Base-by-base conservation (phyloP, 1,140 invertebrate species). In the Scaptomyza pallida region DNA sequence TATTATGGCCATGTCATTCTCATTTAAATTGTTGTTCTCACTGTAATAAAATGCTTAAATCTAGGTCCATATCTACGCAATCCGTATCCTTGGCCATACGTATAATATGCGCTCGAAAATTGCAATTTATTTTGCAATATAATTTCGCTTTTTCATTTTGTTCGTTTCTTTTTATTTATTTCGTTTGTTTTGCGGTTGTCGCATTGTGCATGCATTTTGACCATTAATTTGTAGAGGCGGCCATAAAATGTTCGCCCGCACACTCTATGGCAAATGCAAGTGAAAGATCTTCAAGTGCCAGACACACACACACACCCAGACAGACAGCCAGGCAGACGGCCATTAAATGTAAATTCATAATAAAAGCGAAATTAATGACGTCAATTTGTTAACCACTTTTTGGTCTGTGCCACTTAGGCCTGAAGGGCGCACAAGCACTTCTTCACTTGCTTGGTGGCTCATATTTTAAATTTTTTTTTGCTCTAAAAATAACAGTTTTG, bases 51-150 rank as follows among this genome's bases (percentile, higher is more conserved):
- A 89, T 89, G 68, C 71, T 43, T 60, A 75, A 77, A 89, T 89
- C 86, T 89, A 89, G 86, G 86, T 89, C 86, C 86, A 89, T 86
- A 86, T 89, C 86, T 89, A 89, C 86, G 86, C 86, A 89, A 73
- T 89, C 64, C 68, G 77, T 85, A 85, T 89, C 86, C 86, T 89
- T 89, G 86, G 47, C 47, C 1, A 59, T 40, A 16, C 61, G 61
- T 70, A 56, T 56, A 78, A 71, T 52, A 67, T 70, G 65, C 60
- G 70, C 56, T 33, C 55, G 60, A 72, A 76, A 70, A 70, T 59
- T 51, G 60, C 60, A 70, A 75, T 86, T 82, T 67, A 72, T 82
- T 61, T 78, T 78, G 67, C 69, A 61, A 54, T 41, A 54, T 54
- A 26, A 57, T 57, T 26, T 50, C 52, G 9, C 44, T 23, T 13